Evolutionary conservation across 2,113 vertebrate genomes (phyloP).

Genomic region (Columbina picui): DNA sequence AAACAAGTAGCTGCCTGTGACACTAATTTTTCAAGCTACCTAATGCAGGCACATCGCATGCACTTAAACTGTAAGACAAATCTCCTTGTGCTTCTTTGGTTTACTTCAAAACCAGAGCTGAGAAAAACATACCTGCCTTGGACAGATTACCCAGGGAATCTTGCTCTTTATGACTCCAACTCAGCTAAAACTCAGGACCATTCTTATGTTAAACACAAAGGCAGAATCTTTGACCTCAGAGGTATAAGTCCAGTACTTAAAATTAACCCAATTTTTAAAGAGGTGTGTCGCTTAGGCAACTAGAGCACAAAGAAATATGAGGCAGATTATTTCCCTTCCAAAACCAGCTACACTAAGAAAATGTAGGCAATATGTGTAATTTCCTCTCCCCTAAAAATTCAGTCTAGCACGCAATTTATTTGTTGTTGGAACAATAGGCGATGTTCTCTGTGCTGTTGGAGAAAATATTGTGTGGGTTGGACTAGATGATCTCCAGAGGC

Average conservation of each 20-base stretch:
- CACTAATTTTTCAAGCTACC: not conserved
- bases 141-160: not conserved
- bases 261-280: not conserved
- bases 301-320: not conserved
- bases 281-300: not conserved
- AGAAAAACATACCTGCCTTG: not conserved
- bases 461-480: not conserved
- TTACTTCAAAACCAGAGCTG: not conserved
- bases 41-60: not conserved
- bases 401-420: not conserved
- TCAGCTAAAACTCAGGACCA: not conserved
- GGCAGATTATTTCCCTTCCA: not conserved
- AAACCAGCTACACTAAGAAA: not conserved
- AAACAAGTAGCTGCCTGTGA: not conserved
- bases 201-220: not conserved
- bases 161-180: not conserved
- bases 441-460: not conserved
- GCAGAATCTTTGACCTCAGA: not conserved
- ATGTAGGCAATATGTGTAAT: not conserved
- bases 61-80: not conserved
- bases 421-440: not conserved
- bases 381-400: not conserved
- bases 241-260: not conserved
- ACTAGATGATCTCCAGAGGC: no score
- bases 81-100: not conserved